These are phyloP conservation scores for Lontra canadensis DNA, from an alignment of 2,113 vertebrate genomes.

Conservation along the genomic window DNA sequence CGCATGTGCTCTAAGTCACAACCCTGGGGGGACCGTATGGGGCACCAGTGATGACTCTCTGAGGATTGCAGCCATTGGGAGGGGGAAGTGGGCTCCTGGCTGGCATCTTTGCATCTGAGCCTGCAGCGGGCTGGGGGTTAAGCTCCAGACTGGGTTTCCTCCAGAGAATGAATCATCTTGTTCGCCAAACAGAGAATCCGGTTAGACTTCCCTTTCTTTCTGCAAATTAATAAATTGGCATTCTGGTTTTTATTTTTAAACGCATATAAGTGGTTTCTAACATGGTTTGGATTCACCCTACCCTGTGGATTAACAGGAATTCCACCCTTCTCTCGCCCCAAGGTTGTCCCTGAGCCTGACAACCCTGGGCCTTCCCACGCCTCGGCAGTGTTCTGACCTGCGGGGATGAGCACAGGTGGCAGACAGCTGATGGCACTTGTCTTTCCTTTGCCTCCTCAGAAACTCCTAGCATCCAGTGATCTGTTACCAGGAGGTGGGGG, in stretches of 20 bases:
- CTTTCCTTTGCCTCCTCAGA: not conserved
- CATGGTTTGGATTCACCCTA: not conserved
- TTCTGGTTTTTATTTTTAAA: not conserved
- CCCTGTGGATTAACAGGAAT: not conserved
- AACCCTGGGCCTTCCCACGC: not conserved
- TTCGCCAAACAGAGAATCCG: not conserved
- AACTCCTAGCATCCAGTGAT: not conserved
- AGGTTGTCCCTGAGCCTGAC: not conserved
- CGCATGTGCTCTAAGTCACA: not conserved
- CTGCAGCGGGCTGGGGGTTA: not conserved
- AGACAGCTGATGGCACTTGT: not conserved
- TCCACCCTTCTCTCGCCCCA: no score
- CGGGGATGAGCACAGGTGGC: not conserved
- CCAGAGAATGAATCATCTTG: not conserved
- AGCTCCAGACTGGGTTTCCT: not conserved
- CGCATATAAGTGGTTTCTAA: not conserved
- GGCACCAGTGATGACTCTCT: rapidly evolving
- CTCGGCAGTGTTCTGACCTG: not conserved
- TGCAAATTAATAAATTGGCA: not conserved
- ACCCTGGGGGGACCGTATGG: not conserved
- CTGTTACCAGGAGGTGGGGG: not conserved
- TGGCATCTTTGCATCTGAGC: not conserved
- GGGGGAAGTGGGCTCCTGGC: not conserved
- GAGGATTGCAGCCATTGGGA: not conserved
- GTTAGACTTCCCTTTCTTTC: not conserved